Base-by-base conservation (phyloP, 2,888 invertebrate species). In the Vesta saturnalis region DNA sequence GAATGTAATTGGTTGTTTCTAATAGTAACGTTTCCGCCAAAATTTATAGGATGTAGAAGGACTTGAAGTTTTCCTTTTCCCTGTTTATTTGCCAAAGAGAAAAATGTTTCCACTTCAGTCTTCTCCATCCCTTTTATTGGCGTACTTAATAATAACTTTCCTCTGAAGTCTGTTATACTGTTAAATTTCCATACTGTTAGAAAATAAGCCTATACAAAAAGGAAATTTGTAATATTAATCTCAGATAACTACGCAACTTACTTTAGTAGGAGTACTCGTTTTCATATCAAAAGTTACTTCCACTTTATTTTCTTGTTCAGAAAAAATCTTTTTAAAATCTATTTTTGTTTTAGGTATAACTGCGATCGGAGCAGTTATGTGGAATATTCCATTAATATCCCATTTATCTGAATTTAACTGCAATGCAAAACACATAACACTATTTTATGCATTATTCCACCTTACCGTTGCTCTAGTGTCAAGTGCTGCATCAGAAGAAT, bases 281-380 rank as follows among this genome's bases (percentile, higher is more conserved):
- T 79, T 78, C 64, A 81, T 76, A 68, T 79, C 87, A 52, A 92
- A 87, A 10, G 88, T 88, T 1, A 91, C 86, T 22, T 89, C 89
- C 0, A 93, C 77, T 1, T 85, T 83, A 71, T 90, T 92, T 73
- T 92, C 91, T 0, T 85, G 82, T 0, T 88, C 87, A 0, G 90
- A 89, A 71, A 91, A 90, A 76, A 92, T 90, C 74, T 92, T 92
- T 74, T 89, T 91, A 52, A 91, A 87, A 73, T 87, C 86, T 76
- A 91, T 85, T 73, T 88, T 88, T 18, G 90, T 89, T 71, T 86
- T 88, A 62, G 93, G 92, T 60, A 92, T 85, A 1, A 87, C 87
- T 16, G 93, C 83, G 59, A 88, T 85, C 0, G 88, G 86, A 0
- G 92, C 91, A 0, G 88, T 87, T 1, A 92, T 82, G 72, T 89